Evolutionary conservation across 2,888 invertebrate species (phyloP).

Genomic region (Agelastica alni): DNA sequence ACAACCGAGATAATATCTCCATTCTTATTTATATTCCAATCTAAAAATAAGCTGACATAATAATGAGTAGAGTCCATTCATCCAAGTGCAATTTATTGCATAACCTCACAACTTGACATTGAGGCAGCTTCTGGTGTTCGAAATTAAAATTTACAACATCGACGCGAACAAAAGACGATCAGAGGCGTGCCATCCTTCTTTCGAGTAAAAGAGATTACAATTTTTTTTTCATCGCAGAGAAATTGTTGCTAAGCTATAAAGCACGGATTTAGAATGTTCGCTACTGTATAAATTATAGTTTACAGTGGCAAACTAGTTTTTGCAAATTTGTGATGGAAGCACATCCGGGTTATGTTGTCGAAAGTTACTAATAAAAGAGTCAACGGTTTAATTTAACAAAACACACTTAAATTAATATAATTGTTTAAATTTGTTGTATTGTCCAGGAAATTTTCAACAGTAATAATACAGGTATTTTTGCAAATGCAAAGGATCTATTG

Average conservation of each 20-base stretch:
- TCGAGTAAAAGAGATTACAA: neutral
- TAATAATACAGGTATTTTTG: no score
- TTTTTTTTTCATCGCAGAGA: neutral
- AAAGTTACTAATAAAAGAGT: no score
- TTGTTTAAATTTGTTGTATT: no score
- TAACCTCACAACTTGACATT: constrained; percentile 25
- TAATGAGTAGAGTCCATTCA: constrained; percentile 23
- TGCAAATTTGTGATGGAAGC: neutral
- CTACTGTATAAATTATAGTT: constrained; percentile 1
- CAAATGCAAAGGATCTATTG: no score
- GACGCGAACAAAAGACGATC: constrained; percentile 17
- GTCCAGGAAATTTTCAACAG: no score
- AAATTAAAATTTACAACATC: constrained; percentile 25
- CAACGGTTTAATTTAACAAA: no score
- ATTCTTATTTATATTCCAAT: constrained; percentile 22
- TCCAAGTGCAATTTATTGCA: constrained; percentile 24
- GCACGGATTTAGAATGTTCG: neutral
- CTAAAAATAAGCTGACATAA: constrained; percentile 26
- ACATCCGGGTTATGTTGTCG: neutral
- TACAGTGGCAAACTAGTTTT: neutral
- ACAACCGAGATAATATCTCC: constrained; percentile 13
- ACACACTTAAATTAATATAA: no score
- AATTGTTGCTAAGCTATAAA: neutral
- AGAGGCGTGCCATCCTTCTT: constrained; percentile 13
- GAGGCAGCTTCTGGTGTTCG: constrained; percentile 23